Percentiles rank a stretch among this genome's conserved stretches.
Evolutionary conservation across 2,113 vertebrate genomes (phyloP).

Genomic region (Gila orcuttii): DNA sequence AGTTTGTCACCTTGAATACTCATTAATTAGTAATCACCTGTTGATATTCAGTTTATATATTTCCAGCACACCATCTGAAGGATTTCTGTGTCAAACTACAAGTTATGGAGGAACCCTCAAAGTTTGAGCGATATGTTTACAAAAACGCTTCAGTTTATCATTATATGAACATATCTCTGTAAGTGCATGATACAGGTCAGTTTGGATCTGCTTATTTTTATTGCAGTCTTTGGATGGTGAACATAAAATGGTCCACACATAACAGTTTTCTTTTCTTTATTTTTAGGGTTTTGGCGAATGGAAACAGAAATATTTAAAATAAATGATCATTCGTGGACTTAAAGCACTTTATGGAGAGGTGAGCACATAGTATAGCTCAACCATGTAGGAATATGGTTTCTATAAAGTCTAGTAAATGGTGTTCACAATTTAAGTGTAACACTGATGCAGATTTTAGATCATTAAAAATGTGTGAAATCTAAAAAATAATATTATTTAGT

Average conservation of each 20-base stretch:
- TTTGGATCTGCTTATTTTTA: neutral
- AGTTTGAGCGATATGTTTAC: slow-evolving; percentile 79
- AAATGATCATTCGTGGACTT: slow-evolving; percentile 83
- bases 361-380: slow-evolving; percentile 5
- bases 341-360: slow-evolving; percentile 90
- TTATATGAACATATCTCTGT: slow-evolving; percentile 87
- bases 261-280: neutral
- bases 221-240: neutral
- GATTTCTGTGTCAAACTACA: neutral
- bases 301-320: slow-evolving; percentile 79
- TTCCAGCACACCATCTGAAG: neutral
- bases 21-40: too few species aligned
- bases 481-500: too few species aligned
- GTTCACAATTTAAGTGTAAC: too few species aligned
- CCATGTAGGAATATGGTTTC: too few species aligned
- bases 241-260: neutral
- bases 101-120: slow-evolving; percentile 50
- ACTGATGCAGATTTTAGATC: too few species aligned
- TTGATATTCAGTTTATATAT: neutral
- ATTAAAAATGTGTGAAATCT: too few species aligned
- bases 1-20: too few species aligned
- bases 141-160: slow-evolving; percentile 79
- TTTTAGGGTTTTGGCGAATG: slow-evolving; percentile 79
- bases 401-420: neutral
- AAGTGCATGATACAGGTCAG: slow-evolving; percentile 67